Percentiles rank a stretch among this genome's conserved stretches.
These are phyloP conservation scores for Halichoerus grypus DNA, from an alignment of 2,113 vertebrate genomes.

Conservation along the genomic window DNA sequence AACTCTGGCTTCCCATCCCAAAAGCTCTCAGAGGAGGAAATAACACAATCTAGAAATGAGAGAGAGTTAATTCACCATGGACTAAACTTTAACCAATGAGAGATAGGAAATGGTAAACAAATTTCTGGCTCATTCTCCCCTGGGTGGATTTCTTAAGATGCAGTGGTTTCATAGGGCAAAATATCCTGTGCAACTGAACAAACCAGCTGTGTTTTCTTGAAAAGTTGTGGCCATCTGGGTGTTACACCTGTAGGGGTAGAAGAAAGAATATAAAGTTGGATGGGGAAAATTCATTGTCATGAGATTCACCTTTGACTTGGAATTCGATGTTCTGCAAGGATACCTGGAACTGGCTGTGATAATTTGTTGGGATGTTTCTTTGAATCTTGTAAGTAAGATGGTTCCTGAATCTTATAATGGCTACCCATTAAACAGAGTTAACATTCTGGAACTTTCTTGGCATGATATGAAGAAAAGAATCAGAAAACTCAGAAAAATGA, in stretches of 20 bases:
- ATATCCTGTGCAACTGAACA: not conserved
- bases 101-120: not conserved
- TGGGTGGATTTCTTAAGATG: not conserved
- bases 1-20: not conserved
- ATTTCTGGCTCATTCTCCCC: not conserved
- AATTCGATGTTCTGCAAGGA: not conserved
- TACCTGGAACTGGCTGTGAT: not conserved
- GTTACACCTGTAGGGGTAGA: not conserved
- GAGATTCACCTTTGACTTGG: not conserved
- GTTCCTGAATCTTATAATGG: not conserved
- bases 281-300: not conserved
- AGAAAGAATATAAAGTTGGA: not conserved
- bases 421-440: not conserved
- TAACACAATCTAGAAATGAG: not conserved
- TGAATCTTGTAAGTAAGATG: not conserved
- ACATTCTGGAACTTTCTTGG: not conserved
- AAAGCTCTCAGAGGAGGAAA: not conserved
- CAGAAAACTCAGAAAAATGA: not conserved
- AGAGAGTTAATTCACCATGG: not conserved
- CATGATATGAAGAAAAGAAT: not conserved
- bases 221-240: not conserved
- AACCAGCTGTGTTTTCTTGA: not conserved
- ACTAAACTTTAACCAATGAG: not conserved
- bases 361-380: not conserved
- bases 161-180: not conserved